Percentiles rank a stretch among this genome's conserved stretches.
These are phyloP conservation scores for Drosophila persimilis DNA, from an alignment of 1,140 invertebrate species.

Conservation along the genomic window DNA sequence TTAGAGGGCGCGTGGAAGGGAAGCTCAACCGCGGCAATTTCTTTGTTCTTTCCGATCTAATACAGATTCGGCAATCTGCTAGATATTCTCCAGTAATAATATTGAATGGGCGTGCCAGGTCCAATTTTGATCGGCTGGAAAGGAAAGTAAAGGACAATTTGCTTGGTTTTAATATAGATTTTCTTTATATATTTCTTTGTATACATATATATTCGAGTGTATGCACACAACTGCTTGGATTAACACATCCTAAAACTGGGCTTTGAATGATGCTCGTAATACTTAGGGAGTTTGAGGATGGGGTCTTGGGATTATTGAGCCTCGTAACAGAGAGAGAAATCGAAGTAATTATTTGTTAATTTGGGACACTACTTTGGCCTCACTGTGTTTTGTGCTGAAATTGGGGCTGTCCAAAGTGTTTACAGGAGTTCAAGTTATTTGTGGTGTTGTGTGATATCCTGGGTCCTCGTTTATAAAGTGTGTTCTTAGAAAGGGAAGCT, in stretches of 20 bases:
- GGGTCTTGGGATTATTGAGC: slow-evolving; percentile 26
- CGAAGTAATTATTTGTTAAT: slow-evolving; percentile 15
- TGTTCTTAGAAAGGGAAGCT: slow-evolving; percentile 23
- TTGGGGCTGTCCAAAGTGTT: not conserved
- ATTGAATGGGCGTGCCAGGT: too few species aligned
- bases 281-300: slow-evolving; percentile 35
- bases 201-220: slow-evolving; percentile 47
- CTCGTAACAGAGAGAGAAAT: slow-evolving; percentile 28
- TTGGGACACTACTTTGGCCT: slow-evolving; percentile 38
- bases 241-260: slow-evolving; percentile 42
- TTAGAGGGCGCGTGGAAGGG: too few species aligned
- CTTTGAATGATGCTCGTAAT: slow-evolving; percentile 15
- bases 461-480: slow-evolving; percentile 9
- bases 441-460: slow-evolving; percentile 17
- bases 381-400: slow-evolving; percentile 35
- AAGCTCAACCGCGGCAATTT: too few species aligned
- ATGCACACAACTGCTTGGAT: slow-evolving; percentile 34
- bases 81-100: too few species aligned
- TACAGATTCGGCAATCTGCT: too few species aligned
- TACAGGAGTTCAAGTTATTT: slow-evolving; percentile 26
- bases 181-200: slow-evolving; percentile 44
- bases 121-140: too few species aligned
- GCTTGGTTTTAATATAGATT: slow-evolving; percentile 16
- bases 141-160: not conserved
- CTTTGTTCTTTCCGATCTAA: too few species aligned